phyloP scores from a whole-genome alignment of 2,797 vertebrate genomes.

The Borostomias antarcticus region DNA sequence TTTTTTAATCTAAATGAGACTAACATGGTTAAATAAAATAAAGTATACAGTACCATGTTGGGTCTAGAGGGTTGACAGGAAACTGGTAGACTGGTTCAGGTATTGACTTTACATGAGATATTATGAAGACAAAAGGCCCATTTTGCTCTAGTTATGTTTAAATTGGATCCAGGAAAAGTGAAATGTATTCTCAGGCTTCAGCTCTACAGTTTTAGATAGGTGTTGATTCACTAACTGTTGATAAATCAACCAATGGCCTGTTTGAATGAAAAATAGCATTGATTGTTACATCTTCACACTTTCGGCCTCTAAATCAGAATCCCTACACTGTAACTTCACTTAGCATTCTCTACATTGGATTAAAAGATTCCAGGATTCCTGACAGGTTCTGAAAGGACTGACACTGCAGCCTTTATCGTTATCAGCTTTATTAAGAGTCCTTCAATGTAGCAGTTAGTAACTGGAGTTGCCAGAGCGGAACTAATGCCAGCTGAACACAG shows the following conservation, averaged over 20 bases:
- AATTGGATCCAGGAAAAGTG: constrained; percentile 57
- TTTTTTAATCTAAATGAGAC: too few relatives aligned
- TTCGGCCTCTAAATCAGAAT: background rate
- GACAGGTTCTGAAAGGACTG: background rate
- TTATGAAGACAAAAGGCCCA: constrained; percentile 35
- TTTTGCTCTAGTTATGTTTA: constrained; percentile 50
- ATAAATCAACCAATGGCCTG: too few relatives aligned
- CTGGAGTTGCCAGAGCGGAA: background rate
- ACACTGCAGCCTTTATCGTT: background rate
- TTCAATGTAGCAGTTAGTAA: background rate
- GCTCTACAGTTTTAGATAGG: too few relatives aligned
- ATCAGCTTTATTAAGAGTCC: constrained; percentile 11
- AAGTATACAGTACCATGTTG: too few relatives aligned
- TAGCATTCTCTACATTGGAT: too few relatives aligned
- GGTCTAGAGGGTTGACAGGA: constrained; percentile 8
- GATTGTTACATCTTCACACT: background rate
- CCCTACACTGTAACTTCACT: too few relatives aligned
- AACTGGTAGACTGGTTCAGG: constrained; percentile 24
- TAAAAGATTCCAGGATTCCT: too few relatives aligned
- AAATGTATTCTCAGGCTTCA: constrained; percentile 25
- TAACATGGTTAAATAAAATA: too few relatives aligned
- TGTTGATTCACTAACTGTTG: too few relatives aligned
- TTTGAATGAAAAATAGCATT: background rate
- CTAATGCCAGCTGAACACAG: background rate
- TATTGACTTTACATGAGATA: too few relatives aligned